Evolutionary conservation across 2,888 invertebrate species (phyloP), one percentile per base, ranked within the genome.

Genomic region (Nephrotoma flavescens): DNA sequence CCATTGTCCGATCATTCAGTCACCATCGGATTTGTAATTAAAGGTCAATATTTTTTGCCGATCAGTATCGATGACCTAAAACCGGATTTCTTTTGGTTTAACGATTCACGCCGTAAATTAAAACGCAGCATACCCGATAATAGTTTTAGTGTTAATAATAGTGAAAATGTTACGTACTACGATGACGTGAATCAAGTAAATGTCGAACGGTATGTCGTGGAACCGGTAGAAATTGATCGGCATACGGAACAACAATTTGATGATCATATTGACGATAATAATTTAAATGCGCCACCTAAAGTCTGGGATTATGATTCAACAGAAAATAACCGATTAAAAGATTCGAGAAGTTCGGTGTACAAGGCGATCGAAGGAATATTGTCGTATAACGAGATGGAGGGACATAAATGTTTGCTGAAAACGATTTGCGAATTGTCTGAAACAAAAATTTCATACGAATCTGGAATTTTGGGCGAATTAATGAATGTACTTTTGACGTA

Each of bases 381-480:
- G 7, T 84, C 84, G 7, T 42, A 84, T n/a, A 41, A 84, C 42
- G 42, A 42, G 12, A n/a, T 84, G 42, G 85, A 85, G 6, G 95
- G 95, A 6, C 93, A 94, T 88, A 93, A 94, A 47, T 96, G 96
- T 91, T 90, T 96, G 88, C 91, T 96, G 88, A 93, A 95, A 89
- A 94, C 95, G 88, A 95, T 96, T 90, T 96, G 96, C 90, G 96
- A 96, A 90, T 94, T 95, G 42, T 94, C 96, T 0, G 93, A 94
- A 89, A 92, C 93, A 87, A 94, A 95, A 86, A 93, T 96, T 89
- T 93, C 92, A 88, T 93, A 94, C 89, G 94, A 94, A 89, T 94
- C 95, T 89, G 96, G 96, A 5, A 92, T 96, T 89, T 93, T 96
- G 88, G 95, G 95, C 42, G 95, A 96, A 92, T 92, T 96, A 89